Evolutionary conservation across 2,888 invertebrate genomes (phyloP).

Genomic region (Serrognathus titanus): DNA sequence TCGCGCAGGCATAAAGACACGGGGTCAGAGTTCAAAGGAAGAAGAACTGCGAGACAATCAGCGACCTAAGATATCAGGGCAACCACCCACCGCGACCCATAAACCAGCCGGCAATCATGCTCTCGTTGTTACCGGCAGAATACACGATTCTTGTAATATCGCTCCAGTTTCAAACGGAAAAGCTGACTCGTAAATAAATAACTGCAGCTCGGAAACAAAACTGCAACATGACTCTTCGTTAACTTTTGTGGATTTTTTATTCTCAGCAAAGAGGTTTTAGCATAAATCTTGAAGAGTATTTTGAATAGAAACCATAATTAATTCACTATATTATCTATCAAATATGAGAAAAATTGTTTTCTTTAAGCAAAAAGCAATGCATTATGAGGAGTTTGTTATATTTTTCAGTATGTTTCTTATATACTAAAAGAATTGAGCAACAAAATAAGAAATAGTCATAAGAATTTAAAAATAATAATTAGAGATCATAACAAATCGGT

Average conservation of each 20-base stretch:
- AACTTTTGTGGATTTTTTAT: background rate
- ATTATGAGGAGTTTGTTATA: too few species aligned
- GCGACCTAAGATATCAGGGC: conserved; percentile 24
- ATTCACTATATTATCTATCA: too few species aligned
- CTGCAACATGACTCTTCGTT: conserved; percentile 26
- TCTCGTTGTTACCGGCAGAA: conserved; percentile 31
- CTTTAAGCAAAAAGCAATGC: too few species aligned
- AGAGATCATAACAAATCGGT: too few species aligned
- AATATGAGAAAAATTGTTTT: too few species aligned
- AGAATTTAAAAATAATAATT: too few species aligned
- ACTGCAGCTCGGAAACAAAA: conserved; percentile 30
- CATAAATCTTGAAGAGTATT: too few species aligned
- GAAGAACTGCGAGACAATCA: conserved; percentile 25
- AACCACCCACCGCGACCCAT: conserved; percentile 35
- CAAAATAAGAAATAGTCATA: too few species aligned
- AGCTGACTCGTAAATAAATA: conserved; percentile 31
- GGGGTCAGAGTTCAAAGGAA: conserved; percentile 14
- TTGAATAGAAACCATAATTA: too few species aligned
- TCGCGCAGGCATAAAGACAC: conserved; percentile 6
- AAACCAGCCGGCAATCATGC: conserved; percentile 35
- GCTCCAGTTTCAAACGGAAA: conserved; percentile 31
- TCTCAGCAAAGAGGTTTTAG: too few species aligned
- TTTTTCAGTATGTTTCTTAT: too few species aligned
- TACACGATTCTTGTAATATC: conserved; percentile 33
- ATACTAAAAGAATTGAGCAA: too few species aligned